phyloP scores from a whole-genome alignment of 2,113 vertebrate genomes.

The Girardinichthys multiradiatus region DNA sequence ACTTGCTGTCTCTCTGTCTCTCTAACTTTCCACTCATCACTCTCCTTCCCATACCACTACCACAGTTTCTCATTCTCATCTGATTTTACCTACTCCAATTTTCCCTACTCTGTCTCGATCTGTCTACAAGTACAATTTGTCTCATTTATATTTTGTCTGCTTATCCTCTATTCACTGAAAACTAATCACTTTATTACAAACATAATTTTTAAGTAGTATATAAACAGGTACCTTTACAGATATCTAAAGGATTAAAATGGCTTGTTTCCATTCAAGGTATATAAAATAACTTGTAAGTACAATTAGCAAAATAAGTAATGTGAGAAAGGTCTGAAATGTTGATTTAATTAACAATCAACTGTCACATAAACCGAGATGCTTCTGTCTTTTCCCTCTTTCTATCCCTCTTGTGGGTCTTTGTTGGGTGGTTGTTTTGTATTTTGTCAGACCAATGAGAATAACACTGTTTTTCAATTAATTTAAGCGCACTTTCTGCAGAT shows the following conservation, averaged over 20 bases:
- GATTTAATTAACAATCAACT: constrained; percentile 42
- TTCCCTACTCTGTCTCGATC: background rate
- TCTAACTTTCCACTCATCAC: constrained; percentile 30
- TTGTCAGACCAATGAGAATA: constrained; percentile 46
- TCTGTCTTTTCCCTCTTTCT: constrained; percentile 3
- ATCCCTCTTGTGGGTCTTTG: constrained; percentile 11
- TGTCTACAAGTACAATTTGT: constrained; percentile 15
- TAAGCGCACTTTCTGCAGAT: too few relatives aligned
- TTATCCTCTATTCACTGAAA: constrained; percentile 10
- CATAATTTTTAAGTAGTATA: background rate
- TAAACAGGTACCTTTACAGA: background rate
- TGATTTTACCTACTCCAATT: background rate
- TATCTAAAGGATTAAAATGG: background rate
- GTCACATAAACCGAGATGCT: too few relatives aligned
- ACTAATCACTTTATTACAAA: background rate
- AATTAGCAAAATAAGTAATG: constrained; percentile 2
- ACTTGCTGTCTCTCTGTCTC: constrained; percentile 2
- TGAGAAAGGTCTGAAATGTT: constrained; percentile 14
- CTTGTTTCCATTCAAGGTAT: background rate
- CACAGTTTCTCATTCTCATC: background rate
- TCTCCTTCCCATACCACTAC: background rate
- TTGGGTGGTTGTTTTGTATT: constrained; percentile 34
- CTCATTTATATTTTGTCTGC: constrained; percentile 3
- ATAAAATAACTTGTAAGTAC: background rate
- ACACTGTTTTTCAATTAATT: constrained; percentile 41